Conservation (phyloP, 2,888 invertebrate genomes). For the Tipula confusa region DNA sequence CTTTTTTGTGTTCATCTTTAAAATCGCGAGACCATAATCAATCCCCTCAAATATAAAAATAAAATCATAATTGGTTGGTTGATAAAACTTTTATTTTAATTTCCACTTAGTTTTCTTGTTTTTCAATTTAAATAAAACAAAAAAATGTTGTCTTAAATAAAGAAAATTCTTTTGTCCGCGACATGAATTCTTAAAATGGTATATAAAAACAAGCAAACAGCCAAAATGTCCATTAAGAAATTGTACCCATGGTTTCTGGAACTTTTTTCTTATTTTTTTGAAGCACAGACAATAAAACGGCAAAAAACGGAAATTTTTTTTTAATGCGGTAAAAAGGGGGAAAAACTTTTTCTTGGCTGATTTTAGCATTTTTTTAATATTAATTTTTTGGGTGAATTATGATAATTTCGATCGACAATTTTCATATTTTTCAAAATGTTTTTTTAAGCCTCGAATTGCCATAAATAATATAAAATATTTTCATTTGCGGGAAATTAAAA, state of each 20-base stretch:
- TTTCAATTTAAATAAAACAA: background rate
- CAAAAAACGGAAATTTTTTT: background rate
- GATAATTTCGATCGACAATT: background rate
- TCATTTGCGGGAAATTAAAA: background rate
- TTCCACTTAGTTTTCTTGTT: background rate
- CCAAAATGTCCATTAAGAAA: background rate
- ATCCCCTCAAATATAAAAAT: background rate
- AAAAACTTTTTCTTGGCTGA: background rate
- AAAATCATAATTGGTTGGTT: background rate
- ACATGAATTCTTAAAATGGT: conserved; percentile 1
- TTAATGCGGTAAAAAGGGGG: background rate
- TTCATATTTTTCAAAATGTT: background rate
- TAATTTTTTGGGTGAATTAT: conserved; percentile 5
- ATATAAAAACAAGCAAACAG: background rate
- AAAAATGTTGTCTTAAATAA: background rate
- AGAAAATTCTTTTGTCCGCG: conserved; percentile 5
- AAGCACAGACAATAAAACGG: background rate
- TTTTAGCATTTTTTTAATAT: background rate
- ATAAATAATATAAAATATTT: background rate
- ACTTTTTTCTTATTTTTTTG: background rate
- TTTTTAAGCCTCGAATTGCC: background rate
- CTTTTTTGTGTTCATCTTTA: no score
- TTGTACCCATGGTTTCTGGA: background rate
- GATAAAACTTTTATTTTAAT: background rate
- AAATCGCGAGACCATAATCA: background rate